Evolutionary conservation across 2,797 vertebrate genomes (phyloP).

Genomic region (Sebastes steindachneri): DNA sequence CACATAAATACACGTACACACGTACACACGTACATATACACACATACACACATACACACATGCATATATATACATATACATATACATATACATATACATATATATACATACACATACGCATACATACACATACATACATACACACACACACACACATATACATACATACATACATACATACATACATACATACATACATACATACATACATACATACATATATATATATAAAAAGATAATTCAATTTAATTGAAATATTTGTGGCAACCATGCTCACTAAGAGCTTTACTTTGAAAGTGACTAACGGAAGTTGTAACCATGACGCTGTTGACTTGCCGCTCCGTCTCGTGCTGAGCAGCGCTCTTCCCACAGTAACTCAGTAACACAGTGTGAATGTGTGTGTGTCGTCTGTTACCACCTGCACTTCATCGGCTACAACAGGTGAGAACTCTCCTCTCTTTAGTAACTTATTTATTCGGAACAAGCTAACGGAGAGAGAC

Average conservation of each 20-base stretch:
- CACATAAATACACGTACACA: accelerated
- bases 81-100: no score
- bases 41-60: accelerated
- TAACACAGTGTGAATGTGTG: neutral
- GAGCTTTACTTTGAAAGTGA: conserved; percentile 17
- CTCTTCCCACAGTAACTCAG: neutral
- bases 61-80: accelerated
- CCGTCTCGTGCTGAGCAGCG: conserved; percentile 10
- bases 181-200: accelerated
- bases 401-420: conserved; percentile 2
- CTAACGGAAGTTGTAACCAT: neutral
- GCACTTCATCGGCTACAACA: neutral
- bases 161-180: accelerated
- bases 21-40: no score
- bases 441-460: conserved; percentile 36
- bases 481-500: neutral
- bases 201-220: no score
- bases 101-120: accelerated
- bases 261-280: accelerated
- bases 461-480: neutral
- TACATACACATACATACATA: no score
- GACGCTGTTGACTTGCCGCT: accelerated
- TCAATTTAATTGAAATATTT: neutral
- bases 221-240: no score
- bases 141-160: accelerated